A percentile compares a stretch with the other conserved stretches of the same genome.
phyloP scores from a whole-genome alignment of 1,140 invertebrate species.

The Drosophila nasuta region DNA sequence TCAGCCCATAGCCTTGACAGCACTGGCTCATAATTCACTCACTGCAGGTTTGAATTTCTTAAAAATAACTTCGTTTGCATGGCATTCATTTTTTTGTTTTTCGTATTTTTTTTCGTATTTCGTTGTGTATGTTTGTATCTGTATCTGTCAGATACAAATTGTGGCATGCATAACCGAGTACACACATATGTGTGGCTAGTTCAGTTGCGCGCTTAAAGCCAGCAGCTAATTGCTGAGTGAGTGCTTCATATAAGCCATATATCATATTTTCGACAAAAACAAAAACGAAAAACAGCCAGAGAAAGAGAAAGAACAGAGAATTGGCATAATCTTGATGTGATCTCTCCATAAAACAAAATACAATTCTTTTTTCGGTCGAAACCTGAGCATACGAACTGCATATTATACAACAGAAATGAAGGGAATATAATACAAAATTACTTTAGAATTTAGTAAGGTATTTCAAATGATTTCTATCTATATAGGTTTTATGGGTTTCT shows the following conservation, averaged over 20 bases:
- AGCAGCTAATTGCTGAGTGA: conserved; percentile 52
- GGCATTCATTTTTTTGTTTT: conserved; percentile 37
- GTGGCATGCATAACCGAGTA: neutral
- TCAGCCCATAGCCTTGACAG: conserved; percentile 71
- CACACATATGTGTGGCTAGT: conserved; percentile 45
- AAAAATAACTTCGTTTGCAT: conserved; percentile 81
- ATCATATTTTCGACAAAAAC: conserved; percentile 7
- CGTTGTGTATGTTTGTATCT: conserved; percentile 7
- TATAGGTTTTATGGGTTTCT: conserved; percentile 2
- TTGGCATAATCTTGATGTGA: conserved; percentile 7
- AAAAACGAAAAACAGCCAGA: too few relatives aligned
- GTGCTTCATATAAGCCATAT: conserved; percentile 34
- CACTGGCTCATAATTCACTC: conserved; percentile 77
- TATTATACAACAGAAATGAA: neutral
- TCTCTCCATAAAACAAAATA: conserved; percentile 1
- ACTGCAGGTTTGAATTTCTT: conserved; percentile 82
- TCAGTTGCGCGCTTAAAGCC: conserved; percentile 9
- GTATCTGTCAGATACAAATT: conserved; percentile 58
- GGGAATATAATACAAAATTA: conserved; percentile 4
- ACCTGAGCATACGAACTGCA: conserved; percentile 1
- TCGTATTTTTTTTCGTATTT: neutral
- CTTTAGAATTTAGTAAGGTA: neutral
- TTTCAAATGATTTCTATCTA: conserved; percentile 8
- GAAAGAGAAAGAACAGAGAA: neutral
- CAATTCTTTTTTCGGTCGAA: neutral